phyloP scores from a whole-genome alignment of 2,888 invertebrate species.

The Galeopsomyia nigrocyanea region DNA sequence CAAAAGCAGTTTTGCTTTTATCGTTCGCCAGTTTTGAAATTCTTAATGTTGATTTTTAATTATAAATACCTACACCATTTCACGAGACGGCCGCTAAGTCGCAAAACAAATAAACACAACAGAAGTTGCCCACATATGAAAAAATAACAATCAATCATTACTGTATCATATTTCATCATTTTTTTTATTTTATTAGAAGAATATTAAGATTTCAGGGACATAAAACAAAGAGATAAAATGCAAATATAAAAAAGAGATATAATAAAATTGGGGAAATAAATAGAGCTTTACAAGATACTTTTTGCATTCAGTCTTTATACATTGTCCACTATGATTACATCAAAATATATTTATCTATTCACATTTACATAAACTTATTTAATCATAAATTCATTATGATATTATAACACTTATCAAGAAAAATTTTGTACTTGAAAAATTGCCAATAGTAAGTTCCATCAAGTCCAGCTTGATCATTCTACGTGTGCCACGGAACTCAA shows the following conservation, averaged over 20 bases:
- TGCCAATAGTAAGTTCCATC: conserved; percentile 49
- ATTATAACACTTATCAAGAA: conserved; percentile 12
- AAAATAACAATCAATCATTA: conserved; percentile 21
- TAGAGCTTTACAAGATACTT: conserved; percentile 23
- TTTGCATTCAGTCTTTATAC: conserved; percentile 62
- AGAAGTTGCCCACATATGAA: conserved; percentile 18
- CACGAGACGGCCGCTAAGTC: not conserved
- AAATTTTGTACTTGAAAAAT: conserved; percentile 14
- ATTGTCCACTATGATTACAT: conserved; percentile 58
- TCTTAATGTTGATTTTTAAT: not conserved
- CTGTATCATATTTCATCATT: conserved; percentile 13
- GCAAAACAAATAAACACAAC: conserved; percentile 5
- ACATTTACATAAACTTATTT: conserved; percentile 18
- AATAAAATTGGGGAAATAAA: no score
- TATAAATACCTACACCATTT: conserved; percentile 1
- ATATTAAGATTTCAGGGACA: not conserved
- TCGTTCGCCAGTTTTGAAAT: conserved; percentile 43
- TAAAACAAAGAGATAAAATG: not conserved
- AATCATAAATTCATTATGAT: not conserved
- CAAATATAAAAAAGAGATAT: no score
- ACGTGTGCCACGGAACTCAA: not conserved
- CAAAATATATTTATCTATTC: conserved; percentile 57
- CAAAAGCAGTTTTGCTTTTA: not conserved
- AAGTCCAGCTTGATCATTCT: conserved; percentile 57
- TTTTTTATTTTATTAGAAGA: not conserved